Percentiles rank a stretch among this genome's conserved stretches.
phyloP scores from a whole-genome alignment of 1,140 invertebrate species.

The Linepithema humile region DNA sequence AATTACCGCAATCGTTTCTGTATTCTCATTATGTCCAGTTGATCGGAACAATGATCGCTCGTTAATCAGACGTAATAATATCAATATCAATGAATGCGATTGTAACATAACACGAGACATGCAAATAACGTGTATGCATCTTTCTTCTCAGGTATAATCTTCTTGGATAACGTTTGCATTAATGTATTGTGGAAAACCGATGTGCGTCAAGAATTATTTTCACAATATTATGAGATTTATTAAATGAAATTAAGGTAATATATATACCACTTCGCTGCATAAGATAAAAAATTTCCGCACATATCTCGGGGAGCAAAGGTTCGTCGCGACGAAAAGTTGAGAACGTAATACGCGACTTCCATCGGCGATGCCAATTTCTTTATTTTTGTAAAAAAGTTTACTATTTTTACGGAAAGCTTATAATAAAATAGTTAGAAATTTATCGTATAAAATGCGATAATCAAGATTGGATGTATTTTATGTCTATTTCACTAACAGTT shows the following conservation, averaged over 20 bases:
- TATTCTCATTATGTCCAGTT: background rate
- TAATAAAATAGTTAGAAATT: background rate
- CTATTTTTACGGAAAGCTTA: background rate
- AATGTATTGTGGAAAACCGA: background rate
- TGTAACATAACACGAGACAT: background rate
- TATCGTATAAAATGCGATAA: background rate
- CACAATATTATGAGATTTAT: too few species aligned
- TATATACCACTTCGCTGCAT: background rate
- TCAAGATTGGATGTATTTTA: background rate
- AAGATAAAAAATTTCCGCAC: background rate
- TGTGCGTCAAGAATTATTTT: too few species aligned
- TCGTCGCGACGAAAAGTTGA: background rate
- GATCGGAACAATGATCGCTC: too few species aligned
- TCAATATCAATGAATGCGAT: background rate
- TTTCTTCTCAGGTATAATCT: background rate
- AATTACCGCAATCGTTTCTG: background rate
- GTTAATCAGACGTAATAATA: background rate
- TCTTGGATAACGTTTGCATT: background rate
- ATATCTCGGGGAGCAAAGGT: constrained; percentile 16
- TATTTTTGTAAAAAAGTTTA: too few species aligned
- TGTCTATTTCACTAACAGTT: background rate
- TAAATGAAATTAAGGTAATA: background rate
- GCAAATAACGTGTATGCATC: background rate
- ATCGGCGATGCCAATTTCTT: background rate
- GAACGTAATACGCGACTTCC: background rate